These are phyloP conservation scores for Pangasianodon gigas DNA, from an alignment of 2,113 vertebrate genomes.

Conservation along the genomic window DNA sequence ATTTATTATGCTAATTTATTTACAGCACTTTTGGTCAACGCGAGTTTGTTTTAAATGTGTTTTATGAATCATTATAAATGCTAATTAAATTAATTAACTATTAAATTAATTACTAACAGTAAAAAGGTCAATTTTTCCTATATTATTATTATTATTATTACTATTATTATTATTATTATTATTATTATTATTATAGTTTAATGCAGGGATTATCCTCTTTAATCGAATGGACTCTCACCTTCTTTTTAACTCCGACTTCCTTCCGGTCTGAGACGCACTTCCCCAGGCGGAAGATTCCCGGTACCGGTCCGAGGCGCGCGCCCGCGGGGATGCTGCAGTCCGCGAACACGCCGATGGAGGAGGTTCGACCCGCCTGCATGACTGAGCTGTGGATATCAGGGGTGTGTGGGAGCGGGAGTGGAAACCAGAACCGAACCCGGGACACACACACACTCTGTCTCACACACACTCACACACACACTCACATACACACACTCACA, in stretches of 20 bases:
- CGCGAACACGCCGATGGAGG: slow-evolving; percentile 86
- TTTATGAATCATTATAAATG: background rate
- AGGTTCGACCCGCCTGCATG: slow-evolving; percentile 84
- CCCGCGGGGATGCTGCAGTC: slow-evolving; percentile 94
- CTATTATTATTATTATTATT: background rate
- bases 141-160: background rate
- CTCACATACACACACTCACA: background rate
- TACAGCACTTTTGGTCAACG: background rate
- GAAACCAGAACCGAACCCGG: slow-evolving; percentile 6
- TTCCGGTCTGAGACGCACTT: slow-evolving; percentile 96
- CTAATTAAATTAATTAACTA: no score
- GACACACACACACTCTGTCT: background rate
- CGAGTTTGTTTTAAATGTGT: background rate
- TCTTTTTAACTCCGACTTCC: slow-evolving; percentile 93
- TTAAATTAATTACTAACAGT: background rate
- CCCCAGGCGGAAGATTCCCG: slow-evolving; percentile 92
- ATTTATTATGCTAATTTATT: background rate
- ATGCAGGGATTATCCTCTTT: background rate
- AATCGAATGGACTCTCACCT: slow-evolving; percentile 73
- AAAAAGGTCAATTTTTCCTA: background rate
- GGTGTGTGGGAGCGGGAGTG: background rate
- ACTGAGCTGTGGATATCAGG: slow-evolving; percentile 81
- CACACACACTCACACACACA: background rate
- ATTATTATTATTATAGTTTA: background rate
- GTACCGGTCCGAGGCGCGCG: slow-evolving; percentile 89